Percentiles rank a stretch among this genome's conserved stretches.
Evolutionary conservation across 2,888 invertebrate genomes (phyloP).

Genomic region (Cetonia aurata): DNA sequence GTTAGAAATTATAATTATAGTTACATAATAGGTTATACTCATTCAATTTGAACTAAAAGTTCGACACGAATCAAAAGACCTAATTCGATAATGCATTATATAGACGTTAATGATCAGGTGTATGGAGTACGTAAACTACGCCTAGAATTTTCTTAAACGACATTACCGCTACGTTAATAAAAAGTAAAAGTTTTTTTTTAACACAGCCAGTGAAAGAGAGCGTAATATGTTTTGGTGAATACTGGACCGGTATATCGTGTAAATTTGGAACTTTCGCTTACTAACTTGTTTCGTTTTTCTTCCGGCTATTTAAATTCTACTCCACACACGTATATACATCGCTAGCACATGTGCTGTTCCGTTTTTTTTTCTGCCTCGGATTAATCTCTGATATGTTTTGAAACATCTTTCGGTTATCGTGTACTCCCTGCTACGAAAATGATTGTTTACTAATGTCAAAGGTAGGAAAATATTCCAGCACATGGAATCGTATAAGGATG

Average conservation of each 20-base stretch:
- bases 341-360: slow-evolving; percentile 24
- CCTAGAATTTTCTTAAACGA: slow-evolving; percentile 35
- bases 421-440: slow-evolving; percentile 8
- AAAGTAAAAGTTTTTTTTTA: slow-evolving; percentile 41
- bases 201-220: slow-evolving; percentile 31
- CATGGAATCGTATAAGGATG: slow-evolving; percentile 45
- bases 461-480: slow-evolving; percentile 37
- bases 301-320: slow-evolving; percentile 40
- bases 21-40: slow-evolving; percentile 4
- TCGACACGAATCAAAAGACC: slow-evolving; percentile 13
- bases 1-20: no score
- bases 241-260: slow-evolving; percentile 44
- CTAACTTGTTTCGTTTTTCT: slow-evolving; percentile 35
- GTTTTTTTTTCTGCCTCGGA: slow-evolving; percentile 3
- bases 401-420: neutral
- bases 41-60: slow-evolving; percentile 10
- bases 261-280: slow-evolving; percentile 45
- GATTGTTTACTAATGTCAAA: slow-evolving; percentile 44
- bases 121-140: slow-evolving; percentile 6
- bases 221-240: slow-evolving; percentile 41
- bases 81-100: slow-evolving; percentile 24
- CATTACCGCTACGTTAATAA: slow-evolving; percentile 37
- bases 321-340: slow-evolving; percentile 19
- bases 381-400: no score
- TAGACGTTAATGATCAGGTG: slow-evolving; percentile 33